Evolutionary conservation across 2,888 invertebrate genomes (phyloP).

Genomic region (Orthosia gothica): DNA sequence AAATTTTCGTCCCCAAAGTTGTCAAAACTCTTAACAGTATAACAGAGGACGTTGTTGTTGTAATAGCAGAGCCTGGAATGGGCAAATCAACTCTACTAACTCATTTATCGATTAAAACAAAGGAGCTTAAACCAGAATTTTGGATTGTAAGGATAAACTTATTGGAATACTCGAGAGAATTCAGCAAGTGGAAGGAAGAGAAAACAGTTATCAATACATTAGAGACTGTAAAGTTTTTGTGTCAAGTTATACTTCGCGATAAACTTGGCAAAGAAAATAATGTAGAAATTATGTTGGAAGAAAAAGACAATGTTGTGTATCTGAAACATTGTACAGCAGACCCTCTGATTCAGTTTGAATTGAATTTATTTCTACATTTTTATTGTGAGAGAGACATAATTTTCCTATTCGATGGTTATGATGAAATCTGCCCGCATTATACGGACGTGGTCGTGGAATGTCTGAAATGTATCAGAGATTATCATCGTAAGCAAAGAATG

Average conservation of each 20-base stretch:
- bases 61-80: conserved; percentile 58
- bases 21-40: conserved; percentile 45
- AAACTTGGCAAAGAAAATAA: not conserved
- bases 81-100: conserved; percentile 64
- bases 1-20: not conserved
- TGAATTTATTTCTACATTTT: not conserved
- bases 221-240: conserved; percentile 25
- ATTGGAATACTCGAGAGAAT: conserved; percentile 24
- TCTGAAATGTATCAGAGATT: not conserved
- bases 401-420: not conserved
- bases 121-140: conserved; percentile 22
- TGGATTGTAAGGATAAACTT: conserved; percentile 60
- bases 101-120: conserved; percentile 57
- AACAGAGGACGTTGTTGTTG: conserved; percentile 31
- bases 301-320: not conserved
- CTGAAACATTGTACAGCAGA: not conserved
- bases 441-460: not conserved
- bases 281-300: not conserved
- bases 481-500: not conserved
- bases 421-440: not conserved
- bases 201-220: conserved; percentile 5
- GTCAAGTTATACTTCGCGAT: not conserved
- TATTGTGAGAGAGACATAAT: not conserved
- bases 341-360: not conserved
- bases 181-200: conserved; percentile 29